phyloP scores from a whole-genome alignment of 1,140 invertebrate genomes.

The Solenopsis fugax region DNA sequence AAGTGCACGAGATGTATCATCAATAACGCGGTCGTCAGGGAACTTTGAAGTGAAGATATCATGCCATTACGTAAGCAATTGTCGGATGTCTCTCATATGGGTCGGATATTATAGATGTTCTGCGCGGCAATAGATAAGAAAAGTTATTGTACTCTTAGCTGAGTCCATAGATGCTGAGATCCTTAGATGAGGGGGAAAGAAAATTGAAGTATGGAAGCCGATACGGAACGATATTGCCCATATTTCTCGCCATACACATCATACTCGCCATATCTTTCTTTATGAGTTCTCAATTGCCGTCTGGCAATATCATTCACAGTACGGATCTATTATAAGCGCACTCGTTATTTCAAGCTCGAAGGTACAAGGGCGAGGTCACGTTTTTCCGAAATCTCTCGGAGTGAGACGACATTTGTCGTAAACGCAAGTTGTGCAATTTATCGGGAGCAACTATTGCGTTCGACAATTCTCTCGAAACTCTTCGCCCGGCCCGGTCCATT shows the following conservation, averaged over 20 bases:
- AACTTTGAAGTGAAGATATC: slow-evolving; percentile 35
- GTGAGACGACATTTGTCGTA: not conserved
- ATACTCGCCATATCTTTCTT: not conserved
- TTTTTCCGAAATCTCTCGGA: not conserved
- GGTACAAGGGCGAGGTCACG: no score
- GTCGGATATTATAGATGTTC: slow-evolving; percentile 27
- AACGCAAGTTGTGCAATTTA: not conserved
- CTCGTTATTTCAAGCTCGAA: not conserved
- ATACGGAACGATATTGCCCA: slow-evolving; percentile 29
- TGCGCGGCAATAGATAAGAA: not conserved
- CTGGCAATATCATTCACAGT: slow-evolving; percentile 11
- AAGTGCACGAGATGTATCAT: not conserved
- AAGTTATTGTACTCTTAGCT: slow-evolving; percentile 11
- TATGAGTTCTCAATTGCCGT: slow-evolving; percentile 29
- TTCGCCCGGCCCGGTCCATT: slow-evolving; percentile 11
- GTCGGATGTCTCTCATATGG: not conserved
- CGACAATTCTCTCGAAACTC: not conserved
- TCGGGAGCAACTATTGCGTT: slow-evolving; percentile 1
- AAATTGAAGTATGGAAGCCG: slow-evolving; percentile 23
- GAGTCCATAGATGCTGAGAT: slow-evolving; percentile 16
- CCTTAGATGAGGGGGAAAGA: not conserved
- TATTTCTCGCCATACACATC: slow-evolving; percentile 29
- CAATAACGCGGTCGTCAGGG: slow-evolving; percentile 11
- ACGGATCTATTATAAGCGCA: slow-evolving; percentile 9
- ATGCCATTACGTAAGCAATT: slow-evolving; percentile 31